Evolutionary conservation across 2,113 vertebrate genomes (phyloP).

Genomic region (Eubucco bourcierii): DNA sequence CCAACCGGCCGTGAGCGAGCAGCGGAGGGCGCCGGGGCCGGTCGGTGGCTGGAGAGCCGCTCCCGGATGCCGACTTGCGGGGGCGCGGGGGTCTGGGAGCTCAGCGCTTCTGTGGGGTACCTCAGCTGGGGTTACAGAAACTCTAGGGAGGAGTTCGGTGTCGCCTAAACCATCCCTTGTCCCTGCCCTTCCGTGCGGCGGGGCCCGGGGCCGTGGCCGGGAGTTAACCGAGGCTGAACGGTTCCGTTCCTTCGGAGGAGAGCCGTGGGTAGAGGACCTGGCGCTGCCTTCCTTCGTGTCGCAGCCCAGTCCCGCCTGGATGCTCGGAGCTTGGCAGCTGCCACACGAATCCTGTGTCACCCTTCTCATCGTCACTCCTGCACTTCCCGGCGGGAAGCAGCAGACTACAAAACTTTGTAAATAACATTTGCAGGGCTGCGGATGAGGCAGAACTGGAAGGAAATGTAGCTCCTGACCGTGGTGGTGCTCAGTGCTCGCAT

Average conservation of each 20-base stretch:
- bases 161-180: rapidly evolving
- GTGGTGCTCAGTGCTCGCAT: rapidly evolving
- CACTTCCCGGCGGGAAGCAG: not conserved
- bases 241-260: not conserved
- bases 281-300: not conserved
- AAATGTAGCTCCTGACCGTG: rapidly evolving
- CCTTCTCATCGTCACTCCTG: not conserved
- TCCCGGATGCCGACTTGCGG: rapidly evolving
- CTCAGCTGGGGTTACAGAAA: not conserved
- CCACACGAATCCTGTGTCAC: rapidly evolving
- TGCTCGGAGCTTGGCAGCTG: not conserved
- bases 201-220: rapidly evolving
- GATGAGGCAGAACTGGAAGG: not conserved
- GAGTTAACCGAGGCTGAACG: rapidly evolving
- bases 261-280: rapidly evolving
- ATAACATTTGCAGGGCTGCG: too few relatives aligned
- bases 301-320: rapidly evolving
- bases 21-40: not conserved
- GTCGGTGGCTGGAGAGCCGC: not conserved
- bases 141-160: rapidly evolving
- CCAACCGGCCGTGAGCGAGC: not conserved
- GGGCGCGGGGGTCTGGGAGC: not conserved
- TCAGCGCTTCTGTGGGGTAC: not conserved
- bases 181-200: too few relatives aligned
- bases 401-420: rapidly evolving